A percentile compares a stretch with the other conserved stretches of the same genome.
These are phyloP conservation scores for Xenotilapia leptura DNA, from an alignment of 2,113 vertebrate species.

Conservation along the genomic window DNA sequence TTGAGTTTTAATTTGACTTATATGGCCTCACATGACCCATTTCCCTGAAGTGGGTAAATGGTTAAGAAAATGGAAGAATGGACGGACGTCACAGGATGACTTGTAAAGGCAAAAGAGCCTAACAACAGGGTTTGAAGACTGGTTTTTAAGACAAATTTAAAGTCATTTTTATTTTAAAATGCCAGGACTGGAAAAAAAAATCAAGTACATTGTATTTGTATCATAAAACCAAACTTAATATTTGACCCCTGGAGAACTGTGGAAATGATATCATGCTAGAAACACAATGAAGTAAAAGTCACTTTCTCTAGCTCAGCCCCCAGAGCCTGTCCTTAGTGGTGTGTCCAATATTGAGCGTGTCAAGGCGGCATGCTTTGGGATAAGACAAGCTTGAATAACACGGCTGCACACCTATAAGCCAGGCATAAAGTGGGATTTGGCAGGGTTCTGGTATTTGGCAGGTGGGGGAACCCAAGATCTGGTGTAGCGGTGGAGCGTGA, in stretches of 20 bases:
- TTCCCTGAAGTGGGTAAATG: not conserved
- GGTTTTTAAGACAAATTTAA: not conserved
- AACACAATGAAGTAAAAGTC: not conserved
- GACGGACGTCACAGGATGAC: not conserved
- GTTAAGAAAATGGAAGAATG: not conserved
- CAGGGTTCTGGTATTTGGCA: not conserved
- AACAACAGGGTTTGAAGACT: not conserved
- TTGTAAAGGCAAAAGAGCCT: not conserved
- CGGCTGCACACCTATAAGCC: not conserved
- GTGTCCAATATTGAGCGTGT: not conserved
- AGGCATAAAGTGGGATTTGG: not conserved
- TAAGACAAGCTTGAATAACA: not conserved
- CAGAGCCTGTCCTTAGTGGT: not conserved
- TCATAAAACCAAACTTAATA: not conserved
- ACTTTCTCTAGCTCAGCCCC: not conserved
- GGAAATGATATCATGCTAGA: not conserved
- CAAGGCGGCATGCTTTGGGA: not conserved
- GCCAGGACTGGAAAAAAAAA: not conserved
- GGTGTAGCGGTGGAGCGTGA: not conserved
- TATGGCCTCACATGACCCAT: not conserved
- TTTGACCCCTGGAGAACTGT: not conserved
- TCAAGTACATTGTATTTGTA: not conserved
- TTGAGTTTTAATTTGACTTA: not conserved
- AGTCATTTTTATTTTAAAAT: not conserved
- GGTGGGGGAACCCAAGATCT: not conserved